Evolutionary conservation across 2,113 vertebrate species (phyloP), one percentile per base, ranked within the genome.

Genomic region (Litocranius walleri): DNA sequence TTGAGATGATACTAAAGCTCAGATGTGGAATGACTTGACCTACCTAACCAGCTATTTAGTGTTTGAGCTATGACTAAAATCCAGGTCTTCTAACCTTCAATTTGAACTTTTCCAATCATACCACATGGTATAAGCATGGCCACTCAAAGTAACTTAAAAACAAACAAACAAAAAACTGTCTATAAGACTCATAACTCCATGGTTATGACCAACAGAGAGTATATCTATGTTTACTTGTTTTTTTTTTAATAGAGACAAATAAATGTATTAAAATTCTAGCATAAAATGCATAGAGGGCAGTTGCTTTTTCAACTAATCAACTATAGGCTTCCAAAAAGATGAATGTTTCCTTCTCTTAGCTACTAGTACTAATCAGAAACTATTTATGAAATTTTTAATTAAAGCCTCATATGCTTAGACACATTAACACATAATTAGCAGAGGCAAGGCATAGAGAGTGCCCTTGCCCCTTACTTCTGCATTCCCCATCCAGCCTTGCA

Each of bases 351-450:
- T 86, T 88, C 36, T 93, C 23, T 91, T 74, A 88, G 43, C 2
- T 90, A 13, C 33, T 59, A 16, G 2, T 82, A 52, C 6, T 85
- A 89, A 93, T 3, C 12, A 91, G 33, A 85, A 80, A 85, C 5
- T 91, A 52, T 52, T 71, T 96, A 43, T 89, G 45, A 6, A 93
- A 88, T 16, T 89, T 95, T 29, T 56, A 85, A 52, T 87, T 92
- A 74, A 95, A 59, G 6, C 3, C 27, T 48, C 52, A 89, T 25
- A 78, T 40, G 5, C 19, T 36, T 96, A 91, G 45, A 86, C 1
- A 64, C 12, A 45, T 97, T 95, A 90, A 52, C 4, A 67, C 93
- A 91, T 87, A 94, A 91, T 82, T 67, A 93, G 3, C 36, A 74
- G 33, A 84, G 33, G 4, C 91, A 93, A 91, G 0, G 4, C 16